Evolutionary conservation across 2,113 vertebrate genomes (phyloP).

Genomic region (Diadophis punctatus): DNA sequence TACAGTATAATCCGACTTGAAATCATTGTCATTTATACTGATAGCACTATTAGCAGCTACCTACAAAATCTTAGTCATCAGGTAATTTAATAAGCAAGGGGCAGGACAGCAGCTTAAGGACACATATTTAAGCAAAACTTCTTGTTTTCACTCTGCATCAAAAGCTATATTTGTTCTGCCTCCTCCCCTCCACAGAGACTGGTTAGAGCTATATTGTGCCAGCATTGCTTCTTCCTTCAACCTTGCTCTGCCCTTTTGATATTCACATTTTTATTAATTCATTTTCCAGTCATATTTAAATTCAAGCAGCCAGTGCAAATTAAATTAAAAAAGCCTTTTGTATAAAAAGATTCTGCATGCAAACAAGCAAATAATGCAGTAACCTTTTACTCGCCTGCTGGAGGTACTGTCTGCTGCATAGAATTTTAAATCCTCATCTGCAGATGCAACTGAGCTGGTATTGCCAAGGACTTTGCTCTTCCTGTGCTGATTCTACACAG

Average conservation of each 20-base stretch:
- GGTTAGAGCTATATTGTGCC: slow-evolving; percentile 61
- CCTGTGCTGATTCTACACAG: slow-evolving; percentile 62
- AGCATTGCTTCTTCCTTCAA: slow-evolving; percentile 61
- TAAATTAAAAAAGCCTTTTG: slow-evolving; percentile 37
- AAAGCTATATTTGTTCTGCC: slow-evolving; percentile 38
- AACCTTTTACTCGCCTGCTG: slow-evolving; percentile 79
- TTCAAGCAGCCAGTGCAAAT: slow-evolving; percentile 60
- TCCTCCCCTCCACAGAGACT: slow-evolving; percentile 36
- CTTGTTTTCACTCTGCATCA: slow-evolving; percentile 41
- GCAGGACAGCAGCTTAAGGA: slow-evolving; percentile 43
- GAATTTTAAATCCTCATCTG: slow-evolving; percentile 80
- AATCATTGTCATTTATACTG: slow-evolving; percentile 61
- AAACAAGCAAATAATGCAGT: slow-evolving; percentile 76
- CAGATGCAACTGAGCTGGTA: slow-evolving; percentile 74
- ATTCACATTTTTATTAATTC: slow-evolving; percentile 63
- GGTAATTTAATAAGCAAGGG: slow-evolving; percentile 53
- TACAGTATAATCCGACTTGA: slow-evolving; percentile 61
- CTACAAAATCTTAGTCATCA: slow-evolving; percentile 35
- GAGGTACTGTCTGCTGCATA: slow-evolving; percentile 77
- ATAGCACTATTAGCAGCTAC: slow-evolving; percentile 41
- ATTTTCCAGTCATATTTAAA: slow-evolving; percentile 59
- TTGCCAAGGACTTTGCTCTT: slow-evolving; percentile 72
- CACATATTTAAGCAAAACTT: slow-evolving; percentile 46
- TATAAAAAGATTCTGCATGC: slow-evolving; percentile 65
- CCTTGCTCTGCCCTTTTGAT: slow-evolving; percentile 72